Conservation (phyloP, 2,797 vertebrate species). For the Acanthis flammea region DNA sequence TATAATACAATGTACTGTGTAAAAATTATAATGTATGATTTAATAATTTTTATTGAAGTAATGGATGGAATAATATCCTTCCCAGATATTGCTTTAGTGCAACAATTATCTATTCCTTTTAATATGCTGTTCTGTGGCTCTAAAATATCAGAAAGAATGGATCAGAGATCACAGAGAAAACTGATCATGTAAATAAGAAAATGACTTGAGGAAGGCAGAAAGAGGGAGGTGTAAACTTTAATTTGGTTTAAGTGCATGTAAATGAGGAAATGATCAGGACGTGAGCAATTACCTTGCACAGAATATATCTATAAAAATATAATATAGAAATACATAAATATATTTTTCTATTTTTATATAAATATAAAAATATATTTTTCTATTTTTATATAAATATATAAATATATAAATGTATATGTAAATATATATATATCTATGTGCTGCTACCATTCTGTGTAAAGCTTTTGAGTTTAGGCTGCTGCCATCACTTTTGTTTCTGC, state of each 20-base stretch:
- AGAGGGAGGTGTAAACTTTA: neutral
- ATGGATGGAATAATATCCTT: neutral
- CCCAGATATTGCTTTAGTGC: neutral
- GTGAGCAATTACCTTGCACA: rapidly evolving
- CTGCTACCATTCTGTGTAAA: neutral
- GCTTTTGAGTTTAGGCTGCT: neutral
- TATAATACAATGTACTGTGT: neutral
- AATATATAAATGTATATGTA: too few relatives aligned
- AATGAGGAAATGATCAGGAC: neutral
- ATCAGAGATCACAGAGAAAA: neutral
- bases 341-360: too few relatives aligned
- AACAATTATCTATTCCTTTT: neutral
- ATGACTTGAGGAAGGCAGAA: neutral
- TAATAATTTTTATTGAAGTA: constrained; percentile 15
- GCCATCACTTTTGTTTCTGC: neutral
- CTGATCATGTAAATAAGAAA: neutral
- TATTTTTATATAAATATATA: too few relatives aligned
- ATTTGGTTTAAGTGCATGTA: neutral
- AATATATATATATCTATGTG: rapidly evolving
- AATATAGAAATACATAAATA: too few relatives aligned
- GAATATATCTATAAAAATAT: neutral
- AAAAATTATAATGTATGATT: neutral
- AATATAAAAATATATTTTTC: too few relatives aligned
- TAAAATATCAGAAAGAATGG: neutral
- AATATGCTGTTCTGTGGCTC: neutral